phyloP scores from a whole-genome alignment of 2,113 vertebrate species.

The Siniperca chuatsi region DNA sequence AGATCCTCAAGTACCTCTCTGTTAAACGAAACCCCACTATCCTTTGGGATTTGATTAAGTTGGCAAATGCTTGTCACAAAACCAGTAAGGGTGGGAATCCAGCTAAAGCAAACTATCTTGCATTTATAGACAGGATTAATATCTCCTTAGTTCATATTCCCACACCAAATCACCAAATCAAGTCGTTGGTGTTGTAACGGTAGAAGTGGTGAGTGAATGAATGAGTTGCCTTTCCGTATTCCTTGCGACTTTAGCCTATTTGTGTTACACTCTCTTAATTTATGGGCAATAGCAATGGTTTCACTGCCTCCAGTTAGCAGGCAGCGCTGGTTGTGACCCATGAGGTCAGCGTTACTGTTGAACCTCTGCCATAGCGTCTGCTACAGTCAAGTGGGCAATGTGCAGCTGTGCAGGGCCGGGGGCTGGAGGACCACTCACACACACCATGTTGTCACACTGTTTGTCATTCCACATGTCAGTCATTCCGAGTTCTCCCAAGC shows the following conservation, averaged over 20 bases:
- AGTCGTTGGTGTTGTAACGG: conserved; percentile 29
- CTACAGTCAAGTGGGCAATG: conserved; percentile 59
- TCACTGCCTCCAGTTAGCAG: conserved; percentile 53
- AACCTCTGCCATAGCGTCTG: conserved; percentile 75
- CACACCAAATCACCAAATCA: conserved; percentile 53
- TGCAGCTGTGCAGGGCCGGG: conserved; percentile 70
- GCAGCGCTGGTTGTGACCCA: conserved; percentile 69
- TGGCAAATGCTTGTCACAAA: conserved; percentile 75
- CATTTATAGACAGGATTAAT: conserved; percentile 76
- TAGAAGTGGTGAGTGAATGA: conserved; percentile 43
- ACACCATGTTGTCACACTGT: conserved; percentile 72
- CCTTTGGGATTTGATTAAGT: conserved; percentile 77
- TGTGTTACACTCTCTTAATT: conserved; percentile 54
- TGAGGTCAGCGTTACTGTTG: conserved; percentile 80
- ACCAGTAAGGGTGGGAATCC: conserved; percentile 79
- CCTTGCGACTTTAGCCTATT: conserved; percentile 43
- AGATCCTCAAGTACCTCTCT: conserved; percentile 77
- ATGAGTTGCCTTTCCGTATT: conserved; percentile 33
- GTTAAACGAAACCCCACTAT: conserved; percentile 72
- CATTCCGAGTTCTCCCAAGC: conserved; percentile 54
- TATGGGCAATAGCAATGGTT: conserved; percentile 46
- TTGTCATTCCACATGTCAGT: conserved; percentile 78
- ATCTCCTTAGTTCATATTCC: conserved; percentile 65
- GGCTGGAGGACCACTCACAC: conserved; percentile 36
- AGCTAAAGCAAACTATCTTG: conserved; percentile 69